Conservation (phyloP, 2,113 vertebrate species). For the Grantiella picta region DNA sequence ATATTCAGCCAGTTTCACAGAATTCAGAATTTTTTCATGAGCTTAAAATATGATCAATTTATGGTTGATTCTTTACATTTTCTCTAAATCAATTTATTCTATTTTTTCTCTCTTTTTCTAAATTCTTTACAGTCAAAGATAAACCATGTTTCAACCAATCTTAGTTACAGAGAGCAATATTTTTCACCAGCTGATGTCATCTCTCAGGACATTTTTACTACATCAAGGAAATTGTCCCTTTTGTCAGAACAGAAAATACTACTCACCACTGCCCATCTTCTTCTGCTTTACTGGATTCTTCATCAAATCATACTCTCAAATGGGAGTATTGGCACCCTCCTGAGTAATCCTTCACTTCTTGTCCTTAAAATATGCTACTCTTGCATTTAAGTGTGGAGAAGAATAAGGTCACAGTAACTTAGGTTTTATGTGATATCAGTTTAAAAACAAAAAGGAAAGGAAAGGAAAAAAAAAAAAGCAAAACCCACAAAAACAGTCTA, state of each 20-base stretch:
- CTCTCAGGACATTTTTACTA: background rate
- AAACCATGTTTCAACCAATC: background rate
- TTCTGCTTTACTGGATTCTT: background rate
- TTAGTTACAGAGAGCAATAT: background rate
- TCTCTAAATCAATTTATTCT: background rate
- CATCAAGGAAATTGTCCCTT: background rate
- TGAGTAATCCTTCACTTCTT: constrained; percentile 2
- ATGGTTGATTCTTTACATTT: background rate
- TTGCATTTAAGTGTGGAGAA: background rate
- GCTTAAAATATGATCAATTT: background rate
- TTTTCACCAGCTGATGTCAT: background rate
- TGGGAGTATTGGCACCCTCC: background rate
- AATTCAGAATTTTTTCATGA: background rate
- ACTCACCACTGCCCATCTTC: constrained; percentile 37
- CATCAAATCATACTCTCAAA: background rate
- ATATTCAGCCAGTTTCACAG: background rate
- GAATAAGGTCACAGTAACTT: background rate
- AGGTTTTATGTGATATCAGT: background rate
- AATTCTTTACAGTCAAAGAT: background rate
- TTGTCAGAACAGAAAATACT: background rate
- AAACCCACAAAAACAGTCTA: background rate
- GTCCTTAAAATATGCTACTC: background rate
- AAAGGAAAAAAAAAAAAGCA: background rate
- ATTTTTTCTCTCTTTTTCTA: background rate
- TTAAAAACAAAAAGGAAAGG: background rate